phyloP scores from a whole-genome alignment of 1,140 invertebrate species.

The Brachionus rotundiformis region DNA sequence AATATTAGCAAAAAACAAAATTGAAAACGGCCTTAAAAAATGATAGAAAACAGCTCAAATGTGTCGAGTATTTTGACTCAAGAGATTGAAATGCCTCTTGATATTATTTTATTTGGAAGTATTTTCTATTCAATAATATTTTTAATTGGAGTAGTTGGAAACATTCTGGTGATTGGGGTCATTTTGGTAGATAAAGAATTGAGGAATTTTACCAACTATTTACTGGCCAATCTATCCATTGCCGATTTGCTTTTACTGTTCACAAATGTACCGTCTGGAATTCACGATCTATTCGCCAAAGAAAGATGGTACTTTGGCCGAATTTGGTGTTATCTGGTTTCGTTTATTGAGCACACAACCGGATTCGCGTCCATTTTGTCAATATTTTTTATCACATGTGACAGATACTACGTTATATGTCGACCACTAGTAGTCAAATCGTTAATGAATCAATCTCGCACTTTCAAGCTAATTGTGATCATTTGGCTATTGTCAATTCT shows the following conservation, averaged over 20 bases:
- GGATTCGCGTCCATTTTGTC: conserved; percentile 48
- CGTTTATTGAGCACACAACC: conserved; percentile 41
- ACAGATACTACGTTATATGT: conserved; percentile 50
- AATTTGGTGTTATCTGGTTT: conserved; percentile 30
- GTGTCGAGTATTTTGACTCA: background rate
- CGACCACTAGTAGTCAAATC: conserved; percentile 19
- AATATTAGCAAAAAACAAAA: background rate
- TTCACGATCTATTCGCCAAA: conserved; percentile 50
- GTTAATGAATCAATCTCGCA: conserved; percentile 26
- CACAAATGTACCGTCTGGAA: conserved; percentile 30
- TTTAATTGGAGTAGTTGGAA: conserved; percentile 81
- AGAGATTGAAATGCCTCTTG: conserved; percentile 27
- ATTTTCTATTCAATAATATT: conserved; percentile 79
- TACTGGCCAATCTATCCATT: conserved; percentile 67
- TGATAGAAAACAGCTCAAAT: conserved; percentile 13
- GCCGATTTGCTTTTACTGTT: conserved; percentile 57
- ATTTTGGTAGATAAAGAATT: conserved; percentile 87
- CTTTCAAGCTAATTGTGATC: background rate
- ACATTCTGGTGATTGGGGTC: conserved; percentile 85
- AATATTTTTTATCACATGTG: conserved; percentile 49
- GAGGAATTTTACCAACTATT: conserved; percentile 90
- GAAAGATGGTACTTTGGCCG: conserved; percentile 47
- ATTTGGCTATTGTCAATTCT: conserved; percentile 27
- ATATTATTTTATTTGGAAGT: conserved; percentile 12
- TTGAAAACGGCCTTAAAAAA: background rate